phyloP scores from a whole-genome alignment of 2,797 vertebrate species.

The Synaphobranchus kaupii region DNA sequence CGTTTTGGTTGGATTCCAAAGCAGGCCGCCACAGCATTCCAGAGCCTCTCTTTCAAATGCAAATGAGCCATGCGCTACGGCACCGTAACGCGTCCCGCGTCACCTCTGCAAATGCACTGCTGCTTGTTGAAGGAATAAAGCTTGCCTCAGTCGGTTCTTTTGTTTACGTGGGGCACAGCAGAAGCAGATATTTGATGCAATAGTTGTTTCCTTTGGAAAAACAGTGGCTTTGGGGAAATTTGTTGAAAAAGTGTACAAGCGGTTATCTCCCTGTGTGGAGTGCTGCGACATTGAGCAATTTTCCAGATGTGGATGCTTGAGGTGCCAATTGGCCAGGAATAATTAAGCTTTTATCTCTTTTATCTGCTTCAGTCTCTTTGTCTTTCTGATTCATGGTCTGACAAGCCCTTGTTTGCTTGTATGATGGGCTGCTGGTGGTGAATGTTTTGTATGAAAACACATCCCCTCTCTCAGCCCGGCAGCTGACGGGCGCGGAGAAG shows the following conservation, averaged over 20 bases:
- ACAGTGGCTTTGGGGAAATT: neutral
- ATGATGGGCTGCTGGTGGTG: neutral
- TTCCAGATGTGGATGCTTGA: neutral
- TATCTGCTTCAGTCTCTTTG: neutral
- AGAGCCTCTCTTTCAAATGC: constrained; percentile 61
- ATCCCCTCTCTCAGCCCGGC: constrained; percentile 74
- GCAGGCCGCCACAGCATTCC: constrained; percentile 14
- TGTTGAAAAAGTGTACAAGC: neutral
- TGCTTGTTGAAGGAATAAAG: neutral
- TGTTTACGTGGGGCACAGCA: constrained; percentile 46
- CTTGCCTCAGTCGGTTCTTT: constrained; percentile 30
- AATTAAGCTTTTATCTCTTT: constrained; percentile 24
- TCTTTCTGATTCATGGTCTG: neutral
- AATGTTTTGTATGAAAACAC: constrained; percentile 43
- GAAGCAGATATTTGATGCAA: constrained; percentile 58
- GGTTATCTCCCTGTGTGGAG: neutral
- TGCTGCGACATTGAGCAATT: neutral
- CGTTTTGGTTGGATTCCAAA: constrained; percentile 39
- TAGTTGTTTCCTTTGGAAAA: constrained; percentile 47
- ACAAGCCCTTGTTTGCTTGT: neutral
- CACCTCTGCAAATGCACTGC: constrained; percentile 3
- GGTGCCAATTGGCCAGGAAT: constrained; percentile 5
- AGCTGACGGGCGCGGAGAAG: constrained; percentile 72
- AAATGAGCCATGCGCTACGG: constrained; percentile 48
- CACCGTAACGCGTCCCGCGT: constrained; percentile 6